Percentiles rank a stretch among this genome's conserved stretches.
Conservation (phyloP, 2,797 vertebrate species). For the Gambusia yucatana region DNA sequence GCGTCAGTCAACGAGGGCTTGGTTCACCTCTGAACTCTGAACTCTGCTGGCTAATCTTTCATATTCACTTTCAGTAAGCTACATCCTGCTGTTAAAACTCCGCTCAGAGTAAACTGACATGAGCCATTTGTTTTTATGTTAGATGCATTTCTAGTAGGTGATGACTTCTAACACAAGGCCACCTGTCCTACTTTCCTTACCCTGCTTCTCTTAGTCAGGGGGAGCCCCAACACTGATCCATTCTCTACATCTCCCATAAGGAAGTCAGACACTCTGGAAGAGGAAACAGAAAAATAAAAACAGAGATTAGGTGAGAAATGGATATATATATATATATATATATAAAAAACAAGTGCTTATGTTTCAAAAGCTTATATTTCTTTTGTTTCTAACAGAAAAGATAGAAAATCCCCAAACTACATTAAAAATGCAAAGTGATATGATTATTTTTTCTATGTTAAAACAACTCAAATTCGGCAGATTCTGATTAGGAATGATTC, state of each 20-base stretch:
- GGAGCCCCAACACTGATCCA: conserved; percentile 90
- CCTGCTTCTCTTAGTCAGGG: conserved; percentile 90
- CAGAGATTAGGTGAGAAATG: background rate
- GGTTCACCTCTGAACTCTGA: conserved; percentile 47
- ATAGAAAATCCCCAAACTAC: background rate
- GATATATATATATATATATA: background rate
- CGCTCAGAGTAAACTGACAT: background rate
- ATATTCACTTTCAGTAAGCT: conserved; percentile 20
- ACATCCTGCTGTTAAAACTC: conserved; percentile 20
- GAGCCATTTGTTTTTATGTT: background rate
- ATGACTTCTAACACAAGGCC: too few relatives aligned
- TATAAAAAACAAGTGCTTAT: too few relatives aligned
- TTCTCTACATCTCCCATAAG: conserved; percentile 99
- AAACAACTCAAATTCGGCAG: background rate
- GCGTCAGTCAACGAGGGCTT: conserved; percentile 34
- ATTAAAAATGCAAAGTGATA: background rate
- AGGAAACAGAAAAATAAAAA: conserved; percentile 32
- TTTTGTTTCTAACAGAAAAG: background rate
- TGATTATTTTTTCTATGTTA: background rate
- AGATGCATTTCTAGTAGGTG: conserved; percentile 6
- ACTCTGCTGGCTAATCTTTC: conserved; percentile 18
- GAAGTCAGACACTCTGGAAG: conserved; percentile 94
- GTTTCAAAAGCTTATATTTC: background rate
- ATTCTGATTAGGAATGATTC: background rate
- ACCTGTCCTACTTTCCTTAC: conserved; percentile 73